Evolutionary conservation across 64 coral and sea anemone species (phyloP), one percentile per base, ranked within the genome.

Genomic region (Astreopora myriophthalma): DNA sequence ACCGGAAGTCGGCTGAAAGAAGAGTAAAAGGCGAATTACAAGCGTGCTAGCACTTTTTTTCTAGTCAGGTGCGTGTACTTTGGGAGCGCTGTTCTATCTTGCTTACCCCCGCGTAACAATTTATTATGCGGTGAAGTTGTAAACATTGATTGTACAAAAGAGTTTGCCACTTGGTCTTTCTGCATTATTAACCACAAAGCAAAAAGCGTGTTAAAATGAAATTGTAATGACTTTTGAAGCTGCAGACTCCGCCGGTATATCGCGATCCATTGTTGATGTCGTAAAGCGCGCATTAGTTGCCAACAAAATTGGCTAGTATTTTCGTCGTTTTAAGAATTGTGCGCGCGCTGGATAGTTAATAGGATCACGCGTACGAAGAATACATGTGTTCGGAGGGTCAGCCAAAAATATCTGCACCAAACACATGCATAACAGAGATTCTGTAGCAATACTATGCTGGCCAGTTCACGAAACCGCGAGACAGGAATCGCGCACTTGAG

Each of bases 81-180:
- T 8, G 30, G 57, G 22, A 57, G 32, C 79, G 22, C 55, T 3
- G 19, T 64, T 34, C 24, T 37, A 19, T 83, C 33, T 61, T 64
- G 79, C 79, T 37, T 64, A 83, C 31, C 19, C n/a, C 19, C 57
- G 79, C 79, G 38, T 64, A 83, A 83, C 55, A 83, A 64, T 28
- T 83, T 83, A 83, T 83, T 83, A 65, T 83, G 79, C 79, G 19
- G 0, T 57, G 11, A 62, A 83, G 79, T 83, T 65, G 79, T 83
- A 83, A 83, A 83, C 79, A 83, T 14, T 38, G 79, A 64, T n/a
- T 64, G 79, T 64, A 83, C 79, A 83, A 83, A n/a, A 64, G 57
- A 32, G 57, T 36, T 34, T 61, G 79, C 52, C 79, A 38, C 57
- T 64, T 83, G 55, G 49, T 9, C 57, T 83, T 83, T 83, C 79